phyloP scores from a whole-genome alignment of 2,888 invertebrate species.

The Tigriopus californicus region DNA sequence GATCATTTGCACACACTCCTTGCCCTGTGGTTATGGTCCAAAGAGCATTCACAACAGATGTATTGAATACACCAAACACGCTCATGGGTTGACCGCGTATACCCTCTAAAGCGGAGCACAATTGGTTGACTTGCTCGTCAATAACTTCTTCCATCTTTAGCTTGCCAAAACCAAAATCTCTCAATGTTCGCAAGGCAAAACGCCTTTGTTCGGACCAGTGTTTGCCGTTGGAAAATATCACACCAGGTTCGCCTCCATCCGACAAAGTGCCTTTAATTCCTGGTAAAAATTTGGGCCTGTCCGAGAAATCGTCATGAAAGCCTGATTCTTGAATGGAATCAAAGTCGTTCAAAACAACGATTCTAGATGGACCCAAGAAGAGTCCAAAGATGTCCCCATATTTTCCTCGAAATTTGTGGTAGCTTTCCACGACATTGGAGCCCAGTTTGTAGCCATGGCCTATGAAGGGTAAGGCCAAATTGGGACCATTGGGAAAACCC shows the following conservation, averaged over 20 bases:
- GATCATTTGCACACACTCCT: neutral
- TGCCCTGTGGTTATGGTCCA: neutral
- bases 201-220: conserved; percentile 3
- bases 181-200: neutral
- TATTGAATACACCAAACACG: neutral
- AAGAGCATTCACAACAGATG: neutral
- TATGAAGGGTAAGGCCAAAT: neutral
- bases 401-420: neutral
- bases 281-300: neutral
- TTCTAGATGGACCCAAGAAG: neutral
- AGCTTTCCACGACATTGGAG: neutral
- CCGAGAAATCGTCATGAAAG: neutral
- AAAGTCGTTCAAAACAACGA: neutral
- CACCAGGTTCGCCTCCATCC: conserved; percentile 3
- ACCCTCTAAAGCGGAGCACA: neutral
- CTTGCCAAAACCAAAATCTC: conserved; percentile 14
- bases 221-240: neutral
- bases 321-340: neutral
- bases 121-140: neutral
- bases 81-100: neutral
- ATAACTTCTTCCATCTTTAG: conserved; percentile 5
- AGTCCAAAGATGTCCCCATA: neutral
- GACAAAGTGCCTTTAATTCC: neutral
- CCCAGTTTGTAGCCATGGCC: too few relatives aligned
- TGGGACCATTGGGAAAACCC: neutral